phyloP scores from a whole-genome alignment of 1,140 invertebrate genomes.

The Drosophila asahinai region DNA sequence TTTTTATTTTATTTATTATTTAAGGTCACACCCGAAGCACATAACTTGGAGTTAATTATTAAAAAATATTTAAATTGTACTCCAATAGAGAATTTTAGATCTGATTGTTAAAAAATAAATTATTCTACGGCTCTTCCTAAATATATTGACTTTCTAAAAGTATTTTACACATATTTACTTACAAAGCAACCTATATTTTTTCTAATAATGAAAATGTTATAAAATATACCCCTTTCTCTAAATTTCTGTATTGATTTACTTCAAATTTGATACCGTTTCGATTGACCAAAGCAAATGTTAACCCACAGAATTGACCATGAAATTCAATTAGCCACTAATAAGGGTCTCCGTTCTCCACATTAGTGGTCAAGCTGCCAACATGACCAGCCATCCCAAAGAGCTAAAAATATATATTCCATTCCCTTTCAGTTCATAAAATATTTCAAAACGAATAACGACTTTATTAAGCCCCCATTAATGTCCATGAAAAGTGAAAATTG shows the following conservation, averaged over 20 bases:
- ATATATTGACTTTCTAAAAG: too few relatives aligned
- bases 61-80: too few relatives aligned
- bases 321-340: constrained; percentile 46
- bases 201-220: too few relatives aligned
- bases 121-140: too few relatives aligned
- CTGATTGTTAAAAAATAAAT: too few relatives aligned
- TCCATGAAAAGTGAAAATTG: constrained; percentile 26
- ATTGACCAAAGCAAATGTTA: not conserved
- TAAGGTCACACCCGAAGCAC: too few relatives aligned
- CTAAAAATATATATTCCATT: constrained; percentile 8
- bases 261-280: not conserved
- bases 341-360: constrained; percentile 29
- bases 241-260: not conserved
- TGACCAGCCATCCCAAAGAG: constrained; percentile 21
- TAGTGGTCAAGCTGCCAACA: constrained; percentile 38
- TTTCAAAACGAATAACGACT: constrained; percentile 23
- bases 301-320: constrained; percentile 16
- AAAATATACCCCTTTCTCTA: too few relatives aligned
- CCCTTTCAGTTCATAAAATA: constrained; percentile 1
- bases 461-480: constrained; percentile 42
- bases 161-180: too few relatives aligned
- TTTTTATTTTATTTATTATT: too few relatives aligned
- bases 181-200: not conserved
- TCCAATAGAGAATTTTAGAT: too few relatives aligned
- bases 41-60: not conserved